Base-by-base conservation (phyloP, 2,888 invertebrate genomes). In the Nemurella pictetii region DNA sequence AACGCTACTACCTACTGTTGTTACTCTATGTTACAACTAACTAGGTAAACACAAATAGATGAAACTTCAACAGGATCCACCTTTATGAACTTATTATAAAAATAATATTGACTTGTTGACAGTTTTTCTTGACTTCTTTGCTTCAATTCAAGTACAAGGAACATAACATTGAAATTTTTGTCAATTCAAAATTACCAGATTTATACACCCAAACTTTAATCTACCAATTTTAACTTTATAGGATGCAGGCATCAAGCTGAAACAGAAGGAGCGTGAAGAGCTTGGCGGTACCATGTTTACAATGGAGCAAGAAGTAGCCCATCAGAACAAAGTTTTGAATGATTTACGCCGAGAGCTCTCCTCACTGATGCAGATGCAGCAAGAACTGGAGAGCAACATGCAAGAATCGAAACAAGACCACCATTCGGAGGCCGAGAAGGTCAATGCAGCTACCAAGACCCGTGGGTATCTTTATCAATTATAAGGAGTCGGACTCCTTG, bases 281-380 rank as follows among this genome's bases (percentile, higher is more conserved):
- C 91, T 94, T 72, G 94, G 94, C 30, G 89, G 92, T 0, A 91
- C 91, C 86, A 91, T 94, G 55, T 94, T 94, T 87, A 93, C 93
- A 87, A 91, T 92, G 26, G 93, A 94, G 77, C 93, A 94, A 88
- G 91, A 94, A 89, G 92, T 94, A 86, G 88, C 91, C 84, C 89
- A 91, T 73, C 93, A 93, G 88, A 91, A 92, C 89, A 89, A 90
- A 28, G 88, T 91, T 0, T 91, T 95, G 86, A 92, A 92, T 86
- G 92, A 93, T 84, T 93, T 93, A 86, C 92, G 93, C 5, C 89
- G 89, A 0, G 91, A 92, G 20, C 88, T 94, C 78, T 89, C 91
- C 0, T 92, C 92, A 84, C 89, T 92, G 2, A 90, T 91, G 0
- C 89, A 91, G 5, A 92, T 93, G 20, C 90, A 93, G 0, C 90